Base-by-base conservation (phyloP, 2,888 invertebrate genomes). In the Zootermopsis nevadensis region DNA sequence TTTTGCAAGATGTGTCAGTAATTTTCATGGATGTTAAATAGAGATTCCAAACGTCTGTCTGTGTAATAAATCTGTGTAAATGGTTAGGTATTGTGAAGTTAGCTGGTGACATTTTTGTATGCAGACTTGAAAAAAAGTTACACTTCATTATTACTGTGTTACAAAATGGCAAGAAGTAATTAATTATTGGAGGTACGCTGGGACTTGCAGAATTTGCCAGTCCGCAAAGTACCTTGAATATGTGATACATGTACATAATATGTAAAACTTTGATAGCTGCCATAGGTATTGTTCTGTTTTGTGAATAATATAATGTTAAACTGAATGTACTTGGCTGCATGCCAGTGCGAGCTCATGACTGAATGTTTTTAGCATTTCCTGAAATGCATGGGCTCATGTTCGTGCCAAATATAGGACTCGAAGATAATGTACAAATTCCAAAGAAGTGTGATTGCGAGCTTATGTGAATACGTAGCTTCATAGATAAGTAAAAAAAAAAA, bases 381-480 rank as follows among this genome's bases (percentile, higher is more conserved):
- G 66, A 31, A 79, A 79, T 60, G 66, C 66, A 38, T 79, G 79
- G 66, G 79, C 66, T 79, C 66, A 79, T 79, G 38, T 79, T 35
- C 66, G 79, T 79, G 79, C 82, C 76, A 77, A 67, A 82, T 82
- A 53, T 35, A 53, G 31, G 67, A 77, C 77, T 79, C 42, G 60
- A 83, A 83, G 80, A 82, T 81, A 83, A 74, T 84, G 84, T 84
- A 84, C 84, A 84, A 84, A 84, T 83, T 83, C 84, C 84, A 84
- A 84, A 84, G 84, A 84, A 79, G 82, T 67, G 76, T 84, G 83
- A 81, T 79, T 83, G 84, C 80, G 83, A 77, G 80, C 35, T 76
- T 82, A 81, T 77, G 84, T 84, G 81, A 84, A 84, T 84, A 84
- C 72, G 42, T 60, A 79, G 79, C 79, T 79, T 79, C 79, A 74